Percentiles rank a stretch among this genome's conserved stretches.
phyloP scores from a whole-genome alignment of 2,113 vertebrate species.

The Anolis sagrei region DNA sequence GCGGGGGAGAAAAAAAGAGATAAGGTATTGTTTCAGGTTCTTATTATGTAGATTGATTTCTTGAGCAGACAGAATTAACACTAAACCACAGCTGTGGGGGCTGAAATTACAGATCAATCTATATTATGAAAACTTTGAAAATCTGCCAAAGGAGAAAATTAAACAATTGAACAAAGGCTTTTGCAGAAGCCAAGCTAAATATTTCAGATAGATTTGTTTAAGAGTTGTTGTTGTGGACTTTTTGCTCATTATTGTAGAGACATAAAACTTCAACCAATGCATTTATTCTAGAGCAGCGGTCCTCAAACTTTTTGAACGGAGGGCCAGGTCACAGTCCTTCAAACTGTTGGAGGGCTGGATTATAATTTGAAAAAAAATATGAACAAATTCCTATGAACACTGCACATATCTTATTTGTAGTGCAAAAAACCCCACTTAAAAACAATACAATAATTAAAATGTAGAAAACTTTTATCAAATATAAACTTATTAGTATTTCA shows the following conservation, averaged over 20 bases:
- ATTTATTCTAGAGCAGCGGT: conserved; percentile 37
- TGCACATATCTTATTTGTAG: no score
- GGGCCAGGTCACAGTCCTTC: no score
- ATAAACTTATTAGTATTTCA: no score
- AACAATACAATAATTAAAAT: no score
- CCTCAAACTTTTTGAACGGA: no score
- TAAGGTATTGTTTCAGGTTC: conserved; percentile 67
- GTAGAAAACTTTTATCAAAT: no score
- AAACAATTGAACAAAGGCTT: conserved; percentile 68
- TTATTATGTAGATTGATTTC: conserved; percentile 74
- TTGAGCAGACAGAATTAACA: conserved; percentile 72
- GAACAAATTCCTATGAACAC: no score
- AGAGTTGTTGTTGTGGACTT: background rate
- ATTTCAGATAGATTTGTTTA: conserved; percentile 61
- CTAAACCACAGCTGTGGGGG: conserved; percentile 70
- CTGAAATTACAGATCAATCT: conserved; percentile 71
- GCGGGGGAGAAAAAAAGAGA: background rate
- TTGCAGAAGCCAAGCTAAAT: conserved; percentile 64
- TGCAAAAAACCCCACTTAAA: no score
- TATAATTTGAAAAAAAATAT: no score
- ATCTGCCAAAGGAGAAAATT: conserved; percentile 78
- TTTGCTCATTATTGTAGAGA: conserved; percentile 22
- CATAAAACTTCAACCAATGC: conserved; percentile 35
- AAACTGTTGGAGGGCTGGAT: no score
- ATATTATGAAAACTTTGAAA: conserved; percentile 78